Evolutionary conservation across 1,140 invertebrate genomes (phyloP), one percentile per base, ranked within the genome.

Genomic region (Cepaea nemoralis): DNA sequence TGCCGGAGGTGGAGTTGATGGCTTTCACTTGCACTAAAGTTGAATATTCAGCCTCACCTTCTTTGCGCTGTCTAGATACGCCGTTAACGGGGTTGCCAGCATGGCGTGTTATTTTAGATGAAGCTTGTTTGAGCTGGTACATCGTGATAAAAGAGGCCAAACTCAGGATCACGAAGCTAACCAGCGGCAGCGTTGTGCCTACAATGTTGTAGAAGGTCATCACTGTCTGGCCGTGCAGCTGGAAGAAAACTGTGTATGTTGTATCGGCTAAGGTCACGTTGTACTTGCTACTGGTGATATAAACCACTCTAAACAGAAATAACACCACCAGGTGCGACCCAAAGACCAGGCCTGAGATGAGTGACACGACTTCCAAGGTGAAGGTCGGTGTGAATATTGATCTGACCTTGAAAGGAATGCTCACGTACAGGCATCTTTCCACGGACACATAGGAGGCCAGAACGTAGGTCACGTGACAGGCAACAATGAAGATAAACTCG

Each of bases 401-500:
- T n/a, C 40, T 74, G 8, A 74, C 71, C 42, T 74, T 74, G 37
- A 74, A 42, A 1, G 71, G 71, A 31, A 74, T 74, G 27, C 37
- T 74, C 37, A 74, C 71, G 71, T 42, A 42, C n/a, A 74, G 71
- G 27, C 71, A 74, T 42, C 71, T 37, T 42, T 74, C 71, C 27
- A 74, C 27, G 8, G 71, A 39, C 27, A 74, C 42, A 27, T 42
- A 74, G 6, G 71, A 14, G 10, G 71, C 71, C 16, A 74, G 27
- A 19, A 31, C 71, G n/a, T 74, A 74, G 37, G 71, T 40, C n/a
- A 74, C 71, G 40, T 74, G 40, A 16, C 6, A 16, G 8, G 71
- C 71, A 27, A 74, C 22, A 16, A 74, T 45, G 16, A 42, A 42
- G 24, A 74, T 27, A 40, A 12, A 74, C 33, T 31, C 42, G 8